These are phyloP conservation scores for Tenebrio molitor DNA, from an alignment of 1,140 invertebrate genomes.

Conservation along the genomic window DNA sequence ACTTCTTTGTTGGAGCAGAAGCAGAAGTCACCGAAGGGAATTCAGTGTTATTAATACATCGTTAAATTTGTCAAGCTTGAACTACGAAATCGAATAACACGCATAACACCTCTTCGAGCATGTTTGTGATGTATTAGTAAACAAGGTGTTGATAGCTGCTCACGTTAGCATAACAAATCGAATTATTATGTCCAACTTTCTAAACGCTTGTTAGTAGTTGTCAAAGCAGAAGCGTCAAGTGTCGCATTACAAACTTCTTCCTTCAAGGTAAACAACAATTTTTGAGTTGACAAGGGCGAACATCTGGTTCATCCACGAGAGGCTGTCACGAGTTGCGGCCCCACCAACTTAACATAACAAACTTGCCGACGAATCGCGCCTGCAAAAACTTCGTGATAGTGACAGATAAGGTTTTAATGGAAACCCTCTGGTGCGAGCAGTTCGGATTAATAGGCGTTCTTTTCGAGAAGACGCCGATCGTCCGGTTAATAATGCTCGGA, in stretches of 20 bases:
- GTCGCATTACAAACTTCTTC: constrained; percentile 2
- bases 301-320: constrained; percentile 8
- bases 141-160: constrained; percentile 24
- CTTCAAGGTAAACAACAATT: constrained; percentile 30
- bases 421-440: neutral
- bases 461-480: constrained; percentile 5
- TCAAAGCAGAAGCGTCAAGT: neutral
- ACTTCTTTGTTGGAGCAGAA: too few species aligned
- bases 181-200: constrained; percentile 30
- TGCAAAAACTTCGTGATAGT: constrained; percentile 3
- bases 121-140: constrained; percentile 32
- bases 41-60: neutral
- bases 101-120: constrained; percentile 21
- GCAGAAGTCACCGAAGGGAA: neutral
- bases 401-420: constrained; percentile 5
- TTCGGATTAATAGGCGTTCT: neutral
- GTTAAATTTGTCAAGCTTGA: constrained; percentile 17
- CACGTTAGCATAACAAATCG: constrained; percentile 36
- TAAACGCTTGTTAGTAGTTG: constrained; percentile 32
- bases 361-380: neutral
- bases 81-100: constrained; percentile 24
- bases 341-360: constrained; percentile 10
- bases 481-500: constrained; percentile 23
- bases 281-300: constrained; percentile 19
- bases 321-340: neutral